These are phyloP conservation scores for Synergus umbraculus DNA, from an alignment of 2,888 invertebrate genomes.

Conservation along the genomic window DNA sequence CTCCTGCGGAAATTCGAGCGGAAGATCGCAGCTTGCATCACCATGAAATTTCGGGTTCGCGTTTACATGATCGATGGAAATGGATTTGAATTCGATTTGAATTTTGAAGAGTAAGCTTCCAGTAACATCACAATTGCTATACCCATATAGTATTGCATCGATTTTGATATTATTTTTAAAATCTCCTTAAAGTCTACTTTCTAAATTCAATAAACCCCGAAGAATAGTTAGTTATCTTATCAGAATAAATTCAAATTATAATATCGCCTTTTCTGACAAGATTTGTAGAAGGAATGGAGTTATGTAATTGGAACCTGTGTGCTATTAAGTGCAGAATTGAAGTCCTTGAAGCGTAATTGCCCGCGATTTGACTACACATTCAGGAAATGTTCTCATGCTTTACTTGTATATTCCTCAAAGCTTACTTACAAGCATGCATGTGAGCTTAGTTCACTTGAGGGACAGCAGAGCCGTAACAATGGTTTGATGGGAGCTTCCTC, in stretches of 20 bases:
- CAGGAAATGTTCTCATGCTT: slow-evolving; percentile 12
- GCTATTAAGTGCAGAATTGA: not conserved
- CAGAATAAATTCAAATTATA: not conserved
- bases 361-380: slow-evolving; percentile 11
- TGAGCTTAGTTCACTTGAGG: slow-evolving; percentile 36
- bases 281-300: not conserved
- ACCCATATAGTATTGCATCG: not conserved
- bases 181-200: not conserved
- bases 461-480: slow-evolving; percentile 26
- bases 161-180: not conserved
- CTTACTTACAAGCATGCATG: not conserved
- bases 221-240: too few species aligned
- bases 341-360: slow-evolving; percentile 2
- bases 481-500: slow-evolving; percentile 36
- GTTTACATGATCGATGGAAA: slow-evolving; percentile 58
- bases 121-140: slow-evolving; percentile 16
- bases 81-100: slow-evolving; percentile 72
- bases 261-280: not conserved
- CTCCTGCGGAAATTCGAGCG: slow-evolving; percentile 56
- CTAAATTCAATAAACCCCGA: not conserved
- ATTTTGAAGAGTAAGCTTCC: slow-evolving; percentile 62
- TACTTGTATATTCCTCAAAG: slow-evolving; percentile 11
- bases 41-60: slow-evolving; percentile 59
- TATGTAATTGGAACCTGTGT: not conserved
- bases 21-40: slow-evolving; percentile 59